Conservation (phyloP, 2,888 invertebrate species). For the Hypercompe scribonia region DNA sequence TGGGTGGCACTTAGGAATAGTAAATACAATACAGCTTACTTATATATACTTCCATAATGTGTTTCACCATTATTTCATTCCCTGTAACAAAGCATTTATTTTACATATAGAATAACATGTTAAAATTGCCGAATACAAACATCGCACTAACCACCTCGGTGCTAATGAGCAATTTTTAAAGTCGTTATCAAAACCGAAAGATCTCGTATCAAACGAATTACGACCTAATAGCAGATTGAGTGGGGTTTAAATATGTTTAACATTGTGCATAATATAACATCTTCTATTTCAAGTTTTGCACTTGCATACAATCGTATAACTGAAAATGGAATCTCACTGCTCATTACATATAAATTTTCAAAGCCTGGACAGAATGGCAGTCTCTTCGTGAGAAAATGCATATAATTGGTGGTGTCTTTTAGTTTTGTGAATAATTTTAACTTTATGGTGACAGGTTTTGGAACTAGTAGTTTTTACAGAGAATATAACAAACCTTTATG, state of each 20-base stretch:
- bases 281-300: slow-evolving; percentile 29
- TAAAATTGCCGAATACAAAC: slow-evolving; percentile 32
- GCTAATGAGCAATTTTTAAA: slow-evolving; percentile 40
- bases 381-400: neutral
- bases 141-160: slow-evolving; percentile 36
- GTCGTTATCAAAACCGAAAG: slow-evolving; percentile 26
- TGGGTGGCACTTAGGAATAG: slow-evolving; percentile 5
- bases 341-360: slow-evolving; percentile 16
- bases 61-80: neutral
- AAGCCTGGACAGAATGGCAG: slow-evolving; percentile 11
- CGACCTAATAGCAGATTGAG: slow-evolving; percentile 11
- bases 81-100: neutral
- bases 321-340: slow-evolving; percentile 26
- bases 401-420: neutral
- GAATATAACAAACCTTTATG: slow-evolving; percentile 6
- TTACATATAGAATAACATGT: slow-evolving; percentile 16
- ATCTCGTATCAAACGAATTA: slow-evolving; percentile 18
- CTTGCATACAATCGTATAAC: slow-evolving; percentile 22
- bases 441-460: slow-evolving; percentile 21
- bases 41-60: neutral
- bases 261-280: slow-evolving; percentile 12
- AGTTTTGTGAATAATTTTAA: slow-evolving; percentile 8
- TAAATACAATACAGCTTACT: slow-evolving; percentile 10
- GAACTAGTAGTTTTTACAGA: neutral
- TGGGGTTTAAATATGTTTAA: slow-evolving; percentile 24